Evolutionary conservation across 2,113 vertebrate genomes (phyloP).

Genomic region (Sceloporus tristichus): DNA sequence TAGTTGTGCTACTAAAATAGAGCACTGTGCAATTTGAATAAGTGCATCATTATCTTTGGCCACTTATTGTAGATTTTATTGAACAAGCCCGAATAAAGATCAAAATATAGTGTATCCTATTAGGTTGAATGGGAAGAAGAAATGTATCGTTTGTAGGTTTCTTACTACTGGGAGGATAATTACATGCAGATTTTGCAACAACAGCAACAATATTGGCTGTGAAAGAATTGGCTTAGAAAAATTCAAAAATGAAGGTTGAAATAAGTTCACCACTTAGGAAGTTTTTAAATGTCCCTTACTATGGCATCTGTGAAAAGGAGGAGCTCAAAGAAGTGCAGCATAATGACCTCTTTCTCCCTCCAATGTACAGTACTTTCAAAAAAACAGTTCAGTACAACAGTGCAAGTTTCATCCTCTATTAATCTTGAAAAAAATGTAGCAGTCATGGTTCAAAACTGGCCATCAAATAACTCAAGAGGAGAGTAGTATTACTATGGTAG

Average conservation of each 20-base stretch:
- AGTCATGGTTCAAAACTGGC: slow-evolving; percentile 22
- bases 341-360: slow-evolving; percentile 46
- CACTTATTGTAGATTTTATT: not conserved
- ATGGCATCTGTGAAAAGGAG: slow-evolving; percentile 28
- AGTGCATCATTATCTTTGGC: not conserved
- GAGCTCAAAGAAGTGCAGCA: not conserved
- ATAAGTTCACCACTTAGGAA: slow-evolving; percentile 1
- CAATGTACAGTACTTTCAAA: slow-evolving; percentile 38
- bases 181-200: no score
- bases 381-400: slow-evolving; percentile 13
- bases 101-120: not conserved
- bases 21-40: slow-evolving; percentile 7
- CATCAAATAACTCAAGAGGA: slow-evolving; percentile 32
- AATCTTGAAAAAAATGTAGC: slow-evolving; percentile 23
- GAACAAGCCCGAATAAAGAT: not conserved
- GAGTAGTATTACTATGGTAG: not conserved
- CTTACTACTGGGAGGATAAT: no score
- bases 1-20: slow-evolving; percentile 55
- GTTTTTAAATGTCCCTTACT: not conserved
- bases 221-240: not conserved
- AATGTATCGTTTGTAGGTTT: not conserved
- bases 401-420: slow-evolving; percentile 34
- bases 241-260: not conserved
- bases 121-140: not conserved
- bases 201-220: no score